Percentiles rank a stretch among this genome's conserved stretches.
Conservation (phyloP, 23 tunicate genomes). For the Pegea sp. region DNA sequence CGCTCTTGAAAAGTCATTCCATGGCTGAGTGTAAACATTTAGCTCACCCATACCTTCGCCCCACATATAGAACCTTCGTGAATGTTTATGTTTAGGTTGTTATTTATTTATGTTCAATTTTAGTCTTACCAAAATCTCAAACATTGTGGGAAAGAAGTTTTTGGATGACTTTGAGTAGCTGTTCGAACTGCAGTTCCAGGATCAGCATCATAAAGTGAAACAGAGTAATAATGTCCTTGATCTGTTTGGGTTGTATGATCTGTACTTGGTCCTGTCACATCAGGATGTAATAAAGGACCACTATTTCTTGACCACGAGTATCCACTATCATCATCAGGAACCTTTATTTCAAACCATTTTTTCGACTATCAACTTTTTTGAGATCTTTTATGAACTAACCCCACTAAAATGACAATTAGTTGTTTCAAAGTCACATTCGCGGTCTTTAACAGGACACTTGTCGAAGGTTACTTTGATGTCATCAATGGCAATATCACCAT, state of each 20-base stretch:
- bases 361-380: background rate
- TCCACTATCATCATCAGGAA: conserved; percentile 23
- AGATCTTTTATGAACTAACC: conserved; percentile 9
- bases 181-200: conserved; percentile 10
- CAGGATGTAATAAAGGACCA: conserved; percentile 34
- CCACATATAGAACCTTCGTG: conserved; percentile 65
- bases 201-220: conserved; percentile 15
- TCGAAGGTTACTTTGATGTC: conserved; percentile 39
- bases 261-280: conserved; percentile 47
- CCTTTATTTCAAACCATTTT: conserved; percentile 2
- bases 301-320: conserved; percentile 26
- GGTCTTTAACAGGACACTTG: conserved; percentile 29
- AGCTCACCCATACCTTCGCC: conserved; percentile 80
- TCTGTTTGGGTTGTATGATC: conserved; percentile 77
- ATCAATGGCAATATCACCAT: conserved; percentile 89
- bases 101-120: background rate
- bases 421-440: conserved; percentile 66
- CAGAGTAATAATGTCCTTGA: conserved; percentile 47
- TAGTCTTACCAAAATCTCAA: conserved; percentile 45
- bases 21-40: conserved; percentile 44
- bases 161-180: conserved; percentile 13
- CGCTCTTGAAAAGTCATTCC: conserved; percentile 9
- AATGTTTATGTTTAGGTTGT: background rate
- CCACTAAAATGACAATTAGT: conserved; percentile 45
- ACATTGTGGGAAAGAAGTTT: conserved; percentile 37